Evolutionary conservation across 2,113 vertebrate species (phyloP).

Genomic region (Cebidichthys violaceus): DNA sequence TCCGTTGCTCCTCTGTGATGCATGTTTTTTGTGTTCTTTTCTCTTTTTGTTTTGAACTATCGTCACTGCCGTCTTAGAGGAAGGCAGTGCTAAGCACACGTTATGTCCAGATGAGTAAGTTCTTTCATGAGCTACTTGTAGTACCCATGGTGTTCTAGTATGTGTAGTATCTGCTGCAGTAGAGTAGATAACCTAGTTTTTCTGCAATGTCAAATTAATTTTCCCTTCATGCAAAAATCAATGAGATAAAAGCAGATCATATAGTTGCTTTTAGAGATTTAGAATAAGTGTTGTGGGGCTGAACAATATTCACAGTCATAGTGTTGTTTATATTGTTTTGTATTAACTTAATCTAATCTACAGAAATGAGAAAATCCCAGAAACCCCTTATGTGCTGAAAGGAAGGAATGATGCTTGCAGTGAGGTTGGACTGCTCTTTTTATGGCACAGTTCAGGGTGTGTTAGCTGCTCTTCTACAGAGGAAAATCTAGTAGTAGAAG

Average conservation of each 20-base stretch:
- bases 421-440: background rate
- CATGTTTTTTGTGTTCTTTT: constrained; percentile 55
- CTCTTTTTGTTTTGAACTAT: constrained; percentile 73
- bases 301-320: constrained; percentile 2
- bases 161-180: constrained; percentile 46
- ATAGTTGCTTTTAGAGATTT: background rate
- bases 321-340: background rate
- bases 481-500: background rate
- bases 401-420: constrained; percentile 7
- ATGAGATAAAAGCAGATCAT: background rate
- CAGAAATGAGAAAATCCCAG: background rate
- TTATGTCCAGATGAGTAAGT: constrained; percentile 92
- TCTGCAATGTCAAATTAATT: background rate
- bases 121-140: constrained; percentile 62
- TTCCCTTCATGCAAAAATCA: constrained; percentile 1
- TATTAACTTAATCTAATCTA: constrained; percentile 1
- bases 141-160: constrained; percentile 27
- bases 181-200: constrained; percentile 35
- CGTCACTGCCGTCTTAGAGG: constrained; percentile 88
- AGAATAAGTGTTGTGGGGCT: constrained; percentile 2
- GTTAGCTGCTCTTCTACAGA: background rate
- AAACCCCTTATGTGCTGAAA: background rate
- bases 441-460: constrained; percentile 1
- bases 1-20: constrained; percentile 49
- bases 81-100: constrained; percentile 86